phyloP scores from a whole-genome alignment of 2,888 invertebrate species.

The Aporophyla nigra region DNA sequence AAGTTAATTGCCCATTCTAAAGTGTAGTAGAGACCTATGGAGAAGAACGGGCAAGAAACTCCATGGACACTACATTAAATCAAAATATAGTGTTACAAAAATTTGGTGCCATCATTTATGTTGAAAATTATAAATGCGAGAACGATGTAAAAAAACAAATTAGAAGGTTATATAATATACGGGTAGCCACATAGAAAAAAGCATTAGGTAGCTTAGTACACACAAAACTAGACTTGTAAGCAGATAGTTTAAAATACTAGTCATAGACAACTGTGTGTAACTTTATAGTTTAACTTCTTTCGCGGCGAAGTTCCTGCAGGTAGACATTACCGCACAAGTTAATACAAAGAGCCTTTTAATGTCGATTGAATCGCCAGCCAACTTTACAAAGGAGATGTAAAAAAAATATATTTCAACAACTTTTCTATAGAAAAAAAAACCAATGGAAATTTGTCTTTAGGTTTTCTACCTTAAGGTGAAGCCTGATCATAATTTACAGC shows the following conservation, averaged over 20 bases:
- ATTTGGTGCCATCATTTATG: too few relatives aligned
- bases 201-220: neutral
- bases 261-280: slow-evolving; percentile 17
- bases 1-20: too few relatives aligned
- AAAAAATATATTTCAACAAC: neutral
- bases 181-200: neutral
- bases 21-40: too few relatives aligned
- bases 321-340: slow-evolving; percentile 32
- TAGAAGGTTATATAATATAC: neutral
- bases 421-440: neutral
- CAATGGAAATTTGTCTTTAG: neutral
- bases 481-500: neutral
- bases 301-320: slow-evolving; percentile 10
- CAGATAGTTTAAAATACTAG: slow-evolving; percentile 34
- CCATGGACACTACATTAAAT: too few relatives aligned
- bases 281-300: slow-evolving; percentile 40
- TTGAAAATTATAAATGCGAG: too few relatives aligned
- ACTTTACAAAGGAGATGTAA: slow-evolving; percentile 9
- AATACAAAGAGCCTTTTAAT: slow-evolving; percentile 36
- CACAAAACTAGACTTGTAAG: neutral
- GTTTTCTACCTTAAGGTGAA: neutral
- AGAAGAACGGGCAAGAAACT: too few relatives aligned
- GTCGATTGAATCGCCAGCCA: neutral
- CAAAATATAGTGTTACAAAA: too few relatives aligned
- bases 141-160: too few relatives aligned